Conservation (phyloP, 2,797 vertebrate species). For the Lithobates sylvaticus region DNA sequence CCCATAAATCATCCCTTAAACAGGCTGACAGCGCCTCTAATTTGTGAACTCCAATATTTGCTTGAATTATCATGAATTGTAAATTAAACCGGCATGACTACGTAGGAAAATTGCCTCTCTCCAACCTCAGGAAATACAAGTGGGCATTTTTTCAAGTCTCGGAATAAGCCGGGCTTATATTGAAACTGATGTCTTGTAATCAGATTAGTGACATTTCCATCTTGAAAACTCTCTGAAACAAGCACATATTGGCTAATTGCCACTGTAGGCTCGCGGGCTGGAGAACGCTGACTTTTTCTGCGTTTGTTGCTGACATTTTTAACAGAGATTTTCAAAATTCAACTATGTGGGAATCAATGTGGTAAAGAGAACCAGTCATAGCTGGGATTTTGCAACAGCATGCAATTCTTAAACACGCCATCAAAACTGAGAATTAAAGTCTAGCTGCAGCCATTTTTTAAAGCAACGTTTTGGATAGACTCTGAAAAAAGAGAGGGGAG, state of each 20-base stretch:
- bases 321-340: not conserved
- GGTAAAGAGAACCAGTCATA: not conserved
- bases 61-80: conserved; percentile 49
- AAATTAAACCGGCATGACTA: conserved; percentile 46
- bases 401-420: too few species aligned
- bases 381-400: too few species aligned
- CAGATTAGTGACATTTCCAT: conserved; percentile 59
- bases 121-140: conserved; percentile 22
- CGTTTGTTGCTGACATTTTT: conserved; percentile 6
- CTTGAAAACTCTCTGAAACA: conserved; percentile 33
- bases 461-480: too few species aligned
- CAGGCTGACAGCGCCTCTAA: conserved; percentile 38
- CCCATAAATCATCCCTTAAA: conserved; percentile 48
- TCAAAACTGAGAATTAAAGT: too few species aligned
- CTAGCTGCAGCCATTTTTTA: too few species aligned
- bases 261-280: not conserved
- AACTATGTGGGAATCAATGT: not conserved
- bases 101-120: conserved; percentile 31
- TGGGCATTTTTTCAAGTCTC: conserved; percentile 35
- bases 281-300: conserved; percentile 11
- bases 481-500: too few species aligned
- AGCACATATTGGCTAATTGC: conserved; percentile 39
- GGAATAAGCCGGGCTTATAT: conserved; percentile 23
- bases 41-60: conserved; percentile 53
- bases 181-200: conserved; percentile 55